Base-by-base conservation (phyloP, 2,888 invertebrate species). In the Drosophila kanekoi region DNA sequence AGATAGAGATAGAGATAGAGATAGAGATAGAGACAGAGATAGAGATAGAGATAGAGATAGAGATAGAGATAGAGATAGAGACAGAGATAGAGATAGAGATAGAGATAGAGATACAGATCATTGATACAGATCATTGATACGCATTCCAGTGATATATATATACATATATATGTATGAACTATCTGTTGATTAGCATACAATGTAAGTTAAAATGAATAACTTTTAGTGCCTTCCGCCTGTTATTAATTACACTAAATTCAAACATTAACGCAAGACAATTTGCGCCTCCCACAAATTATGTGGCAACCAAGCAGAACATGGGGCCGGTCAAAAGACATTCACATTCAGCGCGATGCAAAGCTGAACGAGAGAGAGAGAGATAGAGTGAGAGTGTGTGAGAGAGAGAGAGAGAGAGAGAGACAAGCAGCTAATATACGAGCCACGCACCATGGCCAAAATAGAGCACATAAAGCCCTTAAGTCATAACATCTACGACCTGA, bases 201-300 rank as follows among this genome's bases (percentile, higher is more conserved):
- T 75, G 68, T 67, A 41, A 59, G 52, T 45, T 45, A 51, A 60
- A 33, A 44, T 57, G 41, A 28, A 56, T 41, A 49, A 53, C 23
- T 65, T 63, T 38, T 37, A 32, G 47, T 57, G 51, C 48, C 58
- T 57, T 23, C 45, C 68, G 43, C 37, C 51, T 59, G 64, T 83
- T 28, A 86, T 84, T 84, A 84, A 84, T 84, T 84, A 84, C 85
- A 48, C 72, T 89, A 87, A 84, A 85, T 85, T 84, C 82, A 77
- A 48, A 79, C 85, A 89, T 84, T 84, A 84, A 74, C 89, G 77
- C 85, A 72, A 85, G 85, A 89, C 73, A 84, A 66, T 89, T 89
- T 89, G 87, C 85, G 82, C 84, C 87, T 82, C 84, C 84, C 75
- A 87, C 83, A 80, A 86, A 82, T 82, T 85, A 80, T 76, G 59